Base-by-base conservation (phyloP, 2,888 invertebrate genomes). In the Steromphala cineraria region DNA sequence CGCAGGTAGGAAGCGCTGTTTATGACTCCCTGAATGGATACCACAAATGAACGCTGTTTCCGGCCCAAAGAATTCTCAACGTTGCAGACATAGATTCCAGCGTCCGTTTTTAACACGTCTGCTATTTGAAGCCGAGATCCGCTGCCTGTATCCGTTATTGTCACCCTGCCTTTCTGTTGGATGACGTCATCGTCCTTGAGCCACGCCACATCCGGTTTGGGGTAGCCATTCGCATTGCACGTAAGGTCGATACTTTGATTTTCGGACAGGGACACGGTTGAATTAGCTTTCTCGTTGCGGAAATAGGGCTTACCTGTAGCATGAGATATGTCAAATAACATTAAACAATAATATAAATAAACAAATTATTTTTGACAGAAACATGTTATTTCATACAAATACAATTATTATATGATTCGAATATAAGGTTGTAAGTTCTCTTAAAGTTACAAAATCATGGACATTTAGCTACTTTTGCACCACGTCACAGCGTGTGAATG, bases 241-340 rank as follows among this genome's bases (percentile, higher is more conserved):
- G 94, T 94, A 87, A 98, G 94, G 92, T 95, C 95, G 88, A 98
- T 94, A 92, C 95, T 96, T 94, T 97, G 97, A 78, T 83, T 83
- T 46, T 62, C 21, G 31, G 31, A 15, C 2, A 75, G 62, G 17
- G 36, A 53, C 46, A 83, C 53, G 8, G 36, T 52, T 5, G 53
- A 21, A 3, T 79, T n/a, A 2, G 40, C 24, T 8, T 36, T 40
- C 7, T 75, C 31, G 24, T 55, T 62, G 24, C 10, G 28, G 19
- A 81, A 67, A 52, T 79, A 80, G 2, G 82, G 82, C 53, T 80
- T 77, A 5, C 80, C 82, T 82, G 74, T 5, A 81, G 67, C 0
- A 17, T 24, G 28, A 13, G 0, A 76, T 1, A 67, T 19, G n/a
- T n/a, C 24, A 17, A 67, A 31, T 24, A 67, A 7, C 0, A 24